Conservation (phyloP, 1,140 invertebrate species). For the Gyrodactylus salaris region DNA sequence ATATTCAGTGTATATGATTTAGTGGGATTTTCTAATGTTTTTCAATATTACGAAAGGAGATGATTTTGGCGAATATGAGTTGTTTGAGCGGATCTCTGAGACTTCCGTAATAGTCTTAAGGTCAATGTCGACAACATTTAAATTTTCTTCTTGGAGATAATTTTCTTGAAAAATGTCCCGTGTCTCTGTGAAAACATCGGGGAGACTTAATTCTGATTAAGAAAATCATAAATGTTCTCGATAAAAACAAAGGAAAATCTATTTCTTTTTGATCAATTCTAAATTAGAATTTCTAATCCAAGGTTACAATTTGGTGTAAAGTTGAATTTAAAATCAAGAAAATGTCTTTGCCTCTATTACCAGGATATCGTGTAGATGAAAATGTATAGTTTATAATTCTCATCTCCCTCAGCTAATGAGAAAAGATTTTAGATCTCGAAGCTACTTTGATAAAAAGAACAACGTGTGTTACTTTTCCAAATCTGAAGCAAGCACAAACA, state of each 20-base stretch:
- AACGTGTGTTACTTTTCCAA: background rate
- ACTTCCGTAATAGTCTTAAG: constrained; percentile 14
- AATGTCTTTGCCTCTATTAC: constrained; percentile 17
- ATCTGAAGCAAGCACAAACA: too few relatives aligned
- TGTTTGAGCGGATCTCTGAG: constrained; percentile 19
- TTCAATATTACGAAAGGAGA: constrained; percentile 18
- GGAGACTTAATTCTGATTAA: constrained; percentile 10
- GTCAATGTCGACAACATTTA: background rate
- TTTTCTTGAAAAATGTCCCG: constrained; percentile 16
- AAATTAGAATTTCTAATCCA: too few relatives aligned
- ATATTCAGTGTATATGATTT: constrained; percentile 15
- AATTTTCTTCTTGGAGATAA: constrained; percentile 10
- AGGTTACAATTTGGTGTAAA: too few relatives aligned
- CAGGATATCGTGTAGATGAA: constrained; percentile 15
- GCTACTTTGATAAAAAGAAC: background rate
- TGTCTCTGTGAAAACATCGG: constrained; percentile 11
- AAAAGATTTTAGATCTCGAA: background rate
- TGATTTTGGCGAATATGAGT: constrained; percentile 25
- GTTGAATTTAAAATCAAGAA: too few relatives aligned
- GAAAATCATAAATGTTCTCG: background rate
- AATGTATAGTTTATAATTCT: constrained; percentile 11
- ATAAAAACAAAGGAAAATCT: too few relatives aligned
- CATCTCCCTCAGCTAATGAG: background rate
- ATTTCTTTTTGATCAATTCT: too few relatives aligned
- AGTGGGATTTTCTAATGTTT: constrained; percentile 17